phyloP scores from a whole-genome alignment of 2,797 vertebrate species.

The Pseudomugil tenellus region DNA sequence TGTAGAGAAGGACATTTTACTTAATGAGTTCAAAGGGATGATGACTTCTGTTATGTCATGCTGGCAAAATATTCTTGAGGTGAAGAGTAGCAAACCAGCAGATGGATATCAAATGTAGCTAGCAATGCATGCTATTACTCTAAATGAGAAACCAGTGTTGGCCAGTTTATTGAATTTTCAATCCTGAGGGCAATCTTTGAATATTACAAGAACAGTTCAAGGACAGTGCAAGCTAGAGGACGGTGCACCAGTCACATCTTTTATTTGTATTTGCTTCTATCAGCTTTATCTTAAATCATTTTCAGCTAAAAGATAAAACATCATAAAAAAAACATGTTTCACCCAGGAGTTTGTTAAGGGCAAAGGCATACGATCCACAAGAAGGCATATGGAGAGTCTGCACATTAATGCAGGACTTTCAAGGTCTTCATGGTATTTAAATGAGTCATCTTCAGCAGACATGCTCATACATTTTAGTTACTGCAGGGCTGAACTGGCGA shows the following conservation, averaged over 20 bases:
- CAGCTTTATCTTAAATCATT: constrained; percentile 28
- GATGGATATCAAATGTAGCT: constrained; percentile 44
- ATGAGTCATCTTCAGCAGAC: constrained; percentile 43
- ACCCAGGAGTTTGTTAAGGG: constrained; percentile 28
- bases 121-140: constrained; percentile 51
- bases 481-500: not conserved
- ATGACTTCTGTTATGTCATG: constrained; percentile 34
- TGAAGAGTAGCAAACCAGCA: constrained; percentile 35
- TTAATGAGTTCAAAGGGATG: constrained; percentile 44
- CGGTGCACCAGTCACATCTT: constrained; percentile 20
- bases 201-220: constrained; percentile 62
- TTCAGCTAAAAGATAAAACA: constrained; percentile 34
- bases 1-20: constrained; percentile 34
- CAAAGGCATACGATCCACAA: constrained; percentile 12
- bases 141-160: constrained; percentile 56
- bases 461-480: constrained; percentile 28
- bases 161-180: constrained; percentile 55
- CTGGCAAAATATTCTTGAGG: constrained; percentile 53
- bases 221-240: constrained; percentile 49
- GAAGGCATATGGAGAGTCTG: constrained; percentile 19
- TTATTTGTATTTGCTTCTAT: constrained; percentile 27
- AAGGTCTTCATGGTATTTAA: constrained; percentile 44
- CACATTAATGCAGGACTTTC: constrained; percentile 20
- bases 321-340: constrained; percentile 26
- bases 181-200: constrained; percentile 44